phyloP scores from a whole-genome alignment of 1,140 invertebrate species.

The Drosophila ogumai region DNA sequence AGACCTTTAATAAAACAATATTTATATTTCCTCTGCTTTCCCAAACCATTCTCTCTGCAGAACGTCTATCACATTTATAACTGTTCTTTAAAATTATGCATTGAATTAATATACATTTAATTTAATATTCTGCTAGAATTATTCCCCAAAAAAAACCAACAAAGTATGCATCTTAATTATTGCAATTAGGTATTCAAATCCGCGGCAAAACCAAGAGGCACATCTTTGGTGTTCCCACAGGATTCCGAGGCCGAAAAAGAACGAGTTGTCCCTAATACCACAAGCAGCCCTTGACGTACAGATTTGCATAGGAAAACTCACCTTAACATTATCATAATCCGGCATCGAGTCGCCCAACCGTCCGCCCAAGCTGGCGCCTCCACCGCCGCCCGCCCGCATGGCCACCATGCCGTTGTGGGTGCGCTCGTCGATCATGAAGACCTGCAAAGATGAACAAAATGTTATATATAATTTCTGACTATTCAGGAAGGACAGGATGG shows the following conservation, averaged over 20 bases:
- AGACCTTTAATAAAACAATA: not conserved
- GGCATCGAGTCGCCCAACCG: constrained; percentile 84
- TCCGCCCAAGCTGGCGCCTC: constrained; percentile 65
- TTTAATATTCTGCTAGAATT: constrained; percentile 2
- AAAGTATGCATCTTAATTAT: constrained; percentile 28
- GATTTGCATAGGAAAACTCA: constrained; percentile 84
- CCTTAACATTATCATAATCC: constrained; percentile 87
- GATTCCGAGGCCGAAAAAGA: not conserved
- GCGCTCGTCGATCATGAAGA: constrained; percentile 85
- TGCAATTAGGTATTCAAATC: constrained; percentile 72
- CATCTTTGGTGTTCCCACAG: constrained; percentile 74
- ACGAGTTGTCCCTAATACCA: constrained; percentile 21
- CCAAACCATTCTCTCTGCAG: not conserved
- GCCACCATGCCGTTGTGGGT: constrained; percentile 75
- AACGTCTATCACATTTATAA: not conserved
- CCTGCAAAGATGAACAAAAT: constrained; percentile 44
- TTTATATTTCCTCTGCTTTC: not conserved
- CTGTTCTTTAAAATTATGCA: not conserved
- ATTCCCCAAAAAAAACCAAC: not conserved
- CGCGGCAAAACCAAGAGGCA: constrained; percentile 35
- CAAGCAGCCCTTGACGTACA: not conserved
- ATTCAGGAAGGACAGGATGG: not conserved
- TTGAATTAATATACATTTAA: not conserved
- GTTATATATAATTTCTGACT: constrained; percentile 1
- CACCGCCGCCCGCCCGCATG: constrained; percentile 73